Evolutionary conservation across 2,888 invertebrate species (phyloP).

Genomic region (Pseudococcus viburni): DNA sequence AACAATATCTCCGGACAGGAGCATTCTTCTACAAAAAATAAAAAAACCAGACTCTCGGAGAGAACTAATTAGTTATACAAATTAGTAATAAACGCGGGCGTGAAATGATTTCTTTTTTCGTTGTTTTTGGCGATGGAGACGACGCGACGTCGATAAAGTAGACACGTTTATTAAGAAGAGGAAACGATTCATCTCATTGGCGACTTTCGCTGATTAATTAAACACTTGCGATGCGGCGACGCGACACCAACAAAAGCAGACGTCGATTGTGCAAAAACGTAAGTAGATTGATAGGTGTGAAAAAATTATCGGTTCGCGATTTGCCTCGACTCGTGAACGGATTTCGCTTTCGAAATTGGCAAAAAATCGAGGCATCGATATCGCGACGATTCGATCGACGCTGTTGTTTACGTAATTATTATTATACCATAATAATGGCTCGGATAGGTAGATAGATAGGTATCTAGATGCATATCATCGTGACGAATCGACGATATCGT

Average conservation of each 20-base stretch:
- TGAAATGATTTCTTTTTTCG: constrained; percentile 11
- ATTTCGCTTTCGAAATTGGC: constrained; percentile 12
- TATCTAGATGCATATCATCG: not conserved
- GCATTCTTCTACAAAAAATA: not conserved
- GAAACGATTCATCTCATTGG: constrained; percentile 16
- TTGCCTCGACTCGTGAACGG: not conserved
- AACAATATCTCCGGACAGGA: no score
- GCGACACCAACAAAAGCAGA: not conserved
- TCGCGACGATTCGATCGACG: not conserved
- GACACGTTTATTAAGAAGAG: not conserved
- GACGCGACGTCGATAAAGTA: not conserved
- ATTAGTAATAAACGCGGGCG: not conserved
- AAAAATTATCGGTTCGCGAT: not conserved
- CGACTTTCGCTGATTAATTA: constrained; percentile 21
- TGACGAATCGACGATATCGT: constrained; percentile 5
- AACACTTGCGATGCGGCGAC: not conserved
- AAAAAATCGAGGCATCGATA: not conserved
- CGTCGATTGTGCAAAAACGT: not conserved
- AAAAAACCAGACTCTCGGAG: not conserved
- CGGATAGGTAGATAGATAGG: not conserved
- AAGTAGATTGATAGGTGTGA: not conserved
- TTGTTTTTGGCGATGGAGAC: not conserved
- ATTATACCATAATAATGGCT: not conserved
- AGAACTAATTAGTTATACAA: constrained; percentile 5
- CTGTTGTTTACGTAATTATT: not conserved